A percentile compares a stretch with the other conserved stretches of the same genome.
Evolutionary conservation across 2,113 vertebrate genomes (phyloP).

Genomic region (Vombatus ursinus): DNA sequence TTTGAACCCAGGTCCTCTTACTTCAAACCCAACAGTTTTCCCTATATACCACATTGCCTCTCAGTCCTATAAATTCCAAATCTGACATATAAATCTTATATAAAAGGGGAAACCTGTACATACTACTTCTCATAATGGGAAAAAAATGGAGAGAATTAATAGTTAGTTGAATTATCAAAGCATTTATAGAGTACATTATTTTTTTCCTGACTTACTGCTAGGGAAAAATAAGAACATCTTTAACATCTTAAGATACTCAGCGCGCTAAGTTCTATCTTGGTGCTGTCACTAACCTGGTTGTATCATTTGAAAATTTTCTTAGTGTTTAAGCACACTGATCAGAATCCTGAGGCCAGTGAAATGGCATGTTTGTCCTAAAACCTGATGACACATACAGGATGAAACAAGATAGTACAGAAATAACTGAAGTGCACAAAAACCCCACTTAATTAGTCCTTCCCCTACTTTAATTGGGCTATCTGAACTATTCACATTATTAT

Average conservation of each 20-base stretch:
- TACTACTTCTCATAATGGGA: neutral
- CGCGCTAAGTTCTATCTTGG: constrained; percentile 8
- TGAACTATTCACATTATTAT: constrained; percentile 33
- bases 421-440: neutral
- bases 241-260: constrained; percentile 35
- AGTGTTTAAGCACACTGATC: constrained; percentile 9
- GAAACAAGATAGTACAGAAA: neutral
- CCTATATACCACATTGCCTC: neutral
- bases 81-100: constrained; percentile 16
- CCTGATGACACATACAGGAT: neutral
- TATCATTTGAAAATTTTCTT: constrained; percentile 39
- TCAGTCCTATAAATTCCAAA: constrained; percentile 30
- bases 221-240: constrained; percentile 40
- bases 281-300: neutral
- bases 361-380: neutral
- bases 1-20: neutral
- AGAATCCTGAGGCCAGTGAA: constrained; percentile 1
- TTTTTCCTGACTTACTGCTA: constrained; percentile 25
- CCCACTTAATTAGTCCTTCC: neutral
- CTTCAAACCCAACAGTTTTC: neutral
- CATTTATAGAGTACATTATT: constrained; percentile 28
- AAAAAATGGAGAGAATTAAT: constrained; percentile 36
- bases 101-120: neutral
- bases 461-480: constrained; percentile 1
- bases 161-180: constrained; percentile 21